A percentile compares a stretch with the other conserved stretches of the same genome.
Conservation (phyloP, 2,797 vertebrate species). For the Petrocephalus sullivani region DNA sequence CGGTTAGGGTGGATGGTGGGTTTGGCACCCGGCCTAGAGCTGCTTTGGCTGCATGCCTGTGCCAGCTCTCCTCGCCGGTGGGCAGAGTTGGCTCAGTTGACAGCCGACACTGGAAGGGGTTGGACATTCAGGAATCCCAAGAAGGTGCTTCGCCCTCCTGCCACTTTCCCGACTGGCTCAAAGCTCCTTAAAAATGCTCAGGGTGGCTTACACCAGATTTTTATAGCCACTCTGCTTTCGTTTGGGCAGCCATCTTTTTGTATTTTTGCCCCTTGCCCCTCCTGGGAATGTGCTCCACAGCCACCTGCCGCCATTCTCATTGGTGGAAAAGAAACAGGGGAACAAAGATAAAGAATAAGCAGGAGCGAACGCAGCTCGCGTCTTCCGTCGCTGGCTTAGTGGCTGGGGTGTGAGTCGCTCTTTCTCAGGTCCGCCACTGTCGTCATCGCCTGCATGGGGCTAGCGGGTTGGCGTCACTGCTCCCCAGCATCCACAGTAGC, state of each 20-base stretch:
- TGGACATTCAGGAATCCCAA: not conserved
- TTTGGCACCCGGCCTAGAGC: not conserved
- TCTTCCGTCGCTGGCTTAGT: slow-evolving; percentile 27
- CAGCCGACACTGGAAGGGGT: not conserved
- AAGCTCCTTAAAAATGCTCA: not conserved
- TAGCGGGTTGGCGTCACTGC: slow-evolving; percentile 30
- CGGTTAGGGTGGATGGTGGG: not conserved
- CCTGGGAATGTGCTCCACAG: slow-evolving; percentile 30
- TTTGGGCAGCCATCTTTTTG: slow-evolving; percentile 28
- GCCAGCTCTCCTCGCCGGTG: slow-evolving; percentile 2
- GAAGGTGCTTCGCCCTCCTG: not conserved
- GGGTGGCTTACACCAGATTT: not conserved
- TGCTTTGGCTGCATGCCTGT: not conserved
- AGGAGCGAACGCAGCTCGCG: slow-evolving; percentile 41
- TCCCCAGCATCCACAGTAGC: not conserved
- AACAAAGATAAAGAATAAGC: slow-evolving; percentile 32
- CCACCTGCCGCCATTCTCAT: slow-evolving; percentile 38
- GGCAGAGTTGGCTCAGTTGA: not conserved
- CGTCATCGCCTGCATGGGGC: slow-evolving; percentile 38
- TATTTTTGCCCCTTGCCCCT: slow-evolving; percentile 18
- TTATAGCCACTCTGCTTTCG: not conserved
- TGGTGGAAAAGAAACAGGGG: slow-evolving; percentile 42
- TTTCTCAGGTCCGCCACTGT: slow-evolving; percentile 7
- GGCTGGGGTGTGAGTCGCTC: slow-evolving; percentile 33
- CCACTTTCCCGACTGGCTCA: not conserved